Conservation (phyloP, 2,888 invertebrate genomes). For the Venusia cambrica region DNA sequence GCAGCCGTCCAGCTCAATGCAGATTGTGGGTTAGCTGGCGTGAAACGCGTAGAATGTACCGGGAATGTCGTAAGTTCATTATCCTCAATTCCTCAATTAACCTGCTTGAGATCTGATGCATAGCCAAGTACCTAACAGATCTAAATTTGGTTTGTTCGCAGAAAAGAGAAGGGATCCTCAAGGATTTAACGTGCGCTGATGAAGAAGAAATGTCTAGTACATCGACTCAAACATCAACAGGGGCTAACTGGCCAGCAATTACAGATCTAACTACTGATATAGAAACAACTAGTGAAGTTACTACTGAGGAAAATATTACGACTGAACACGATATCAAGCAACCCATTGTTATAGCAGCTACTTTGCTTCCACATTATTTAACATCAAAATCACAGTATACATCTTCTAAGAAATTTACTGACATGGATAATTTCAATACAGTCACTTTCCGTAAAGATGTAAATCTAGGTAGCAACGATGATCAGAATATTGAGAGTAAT, state of each 20-base stretch:
- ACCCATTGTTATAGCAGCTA: constrained; percentile 36
- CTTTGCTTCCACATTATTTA: constrained; percentile 32
- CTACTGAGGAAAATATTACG: constrained; percentile 48
- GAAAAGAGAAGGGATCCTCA: constrained; percentile 83
- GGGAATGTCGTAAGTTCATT: constrained; percentile 86
- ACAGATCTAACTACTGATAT: constrained; percentile 49
- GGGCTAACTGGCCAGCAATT: constrained; percentile 41
- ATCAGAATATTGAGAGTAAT: constrained; percentile 62
- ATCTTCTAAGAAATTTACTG: constrained; percentile 24
- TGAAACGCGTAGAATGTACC: constrained; percentile 86
- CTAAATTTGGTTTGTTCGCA: constrained; percentile 45
- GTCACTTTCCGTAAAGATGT: constrained; percentile 43
- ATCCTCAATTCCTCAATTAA: too few relatives aligned
- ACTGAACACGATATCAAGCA: constrained; percentile 52
- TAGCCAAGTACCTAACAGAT: not conserved
- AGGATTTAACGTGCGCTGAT: constrained; percentile 81
- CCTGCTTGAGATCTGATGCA: too few relatives aligned
- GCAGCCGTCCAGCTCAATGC: constrained; percentile 88
- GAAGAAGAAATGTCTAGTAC: constrained; percentile 63
- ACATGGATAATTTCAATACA: constrained; percentile 35
- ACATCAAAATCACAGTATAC: constrained; percentile 27
- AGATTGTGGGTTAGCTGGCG: constrained; percentile 88
- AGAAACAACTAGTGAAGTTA: constrained; percentile 48
- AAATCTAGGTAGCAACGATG: constrained; percentile 41
- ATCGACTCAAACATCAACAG: constrained; percentile 37